phyloP scores from a whole-genome alignment of 2,888 invertebrate genomes.

The Lycaena phlaeas region DNA sequence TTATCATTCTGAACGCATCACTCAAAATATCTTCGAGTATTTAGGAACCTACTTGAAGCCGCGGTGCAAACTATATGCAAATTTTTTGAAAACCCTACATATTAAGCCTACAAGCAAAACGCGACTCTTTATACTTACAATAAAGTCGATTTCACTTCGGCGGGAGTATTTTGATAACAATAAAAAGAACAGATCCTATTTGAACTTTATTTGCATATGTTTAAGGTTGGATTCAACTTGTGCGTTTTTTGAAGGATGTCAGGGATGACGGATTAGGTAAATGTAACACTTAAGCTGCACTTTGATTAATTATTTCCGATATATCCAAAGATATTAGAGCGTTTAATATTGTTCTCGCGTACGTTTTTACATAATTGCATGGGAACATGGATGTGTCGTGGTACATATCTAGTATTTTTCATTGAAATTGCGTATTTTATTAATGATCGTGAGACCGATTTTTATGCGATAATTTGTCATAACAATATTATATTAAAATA shows the following conservation, averaged over 20 bases:
- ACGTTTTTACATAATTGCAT: constrained; percentile 20
- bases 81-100: constrained; percentile 13
- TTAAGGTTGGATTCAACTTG: too few species aligned
- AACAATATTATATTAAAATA: too few species aligned
- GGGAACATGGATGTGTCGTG: constrained; percentile 5
- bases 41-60: neutral
- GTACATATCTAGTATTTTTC: constrained; percentile 13
- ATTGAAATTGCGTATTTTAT: constrained; percentile 9
- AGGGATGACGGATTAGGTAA: constrained; percentile 5
- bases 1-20: constrained; percentile 46
- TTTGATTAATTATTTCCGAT: constrained; percentile 28
- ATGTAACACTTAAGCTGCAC: constrained; percentile 11
- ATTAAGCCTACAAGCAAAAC: neutral
- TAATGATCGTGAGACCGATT: constrained; percentile 4
- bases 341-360: constrained; percentile 23
- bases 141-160: neutral
- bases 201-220: too few species aligned
- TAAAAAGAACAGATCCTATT: too few species aligned
- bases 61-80: constrained; percentile 8
- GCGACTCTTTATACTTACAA: neutral
- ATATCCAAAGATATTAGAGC: constrained; percentile 20
- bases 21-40: constrained; percentile 13
- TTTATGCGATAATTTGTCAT: neutral
- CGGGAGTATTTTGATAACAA: too few species aligned
- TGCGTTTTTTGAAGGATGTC: too few species aligned